Evolutionary conservation across 2,113 vertebrate species (phyloP).

Genomic region (Microcebus lehilahytsara): DNA sequence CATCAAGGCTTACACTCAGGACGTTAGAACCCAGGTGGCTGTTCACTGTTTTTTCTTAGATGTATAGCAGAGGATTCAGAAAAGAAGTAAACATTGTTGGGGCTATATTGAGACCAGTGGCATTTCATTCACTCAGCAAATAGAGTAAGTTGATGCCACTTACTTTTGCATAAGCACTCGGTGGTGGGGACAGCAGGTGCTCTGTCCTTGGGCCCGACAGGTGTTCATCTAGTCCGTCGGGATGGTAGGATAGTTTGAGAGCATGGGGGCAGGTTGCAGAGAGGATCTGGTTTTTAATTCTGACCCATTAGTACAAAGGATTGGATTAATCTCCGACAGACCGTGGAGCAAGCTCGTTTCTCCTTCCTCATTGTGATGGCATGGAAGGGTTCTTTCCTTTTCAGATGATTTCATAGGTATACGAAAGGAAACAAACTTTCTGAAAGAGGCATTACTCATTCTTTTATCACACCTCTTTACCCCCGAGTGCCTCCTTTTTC

Average conservation of each 20-base stretch:
- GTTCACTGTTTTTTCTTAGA: neutral
- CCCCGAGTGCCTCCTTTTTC: neutral
- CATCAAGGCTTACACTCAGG: neutral
- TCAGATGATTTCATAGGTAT: neutral
- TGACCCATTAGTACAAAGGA: neutral
- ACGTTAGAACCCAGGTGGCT: neutral
- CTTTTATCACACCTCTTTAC: neutral
- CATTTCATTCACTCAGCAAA: neutral
- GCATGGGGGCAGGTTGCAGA: neutral
- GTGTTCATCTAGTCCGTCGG: neutral
- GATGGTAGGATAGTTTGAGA: too few species aligned
- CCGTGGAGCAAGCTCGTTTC: neutral
- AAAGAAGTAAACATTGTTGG: neutral
- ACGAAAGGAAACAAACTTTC: neutral
- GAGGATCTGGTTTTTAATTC: neutral
- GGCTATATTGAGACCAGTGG: neutral
- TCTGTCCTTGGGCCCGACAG: neutral
- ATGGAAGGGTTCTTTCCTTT: neutral
- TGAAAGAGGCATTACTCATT: neutral
- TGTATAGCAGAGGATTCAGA: neutral
- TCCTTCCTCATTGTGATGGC: neutral
- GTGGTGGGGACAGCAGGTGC: neutral
- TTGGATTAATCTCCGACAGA: too few species aligned
- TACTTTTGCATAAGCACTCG: too few species aligned
- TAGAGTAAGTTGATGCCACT: rapidly evolving